Evolutionary conservation across 2,797 vertebrate genomes (phyloP).

Genomic region (Salmo trutta): DNA sequence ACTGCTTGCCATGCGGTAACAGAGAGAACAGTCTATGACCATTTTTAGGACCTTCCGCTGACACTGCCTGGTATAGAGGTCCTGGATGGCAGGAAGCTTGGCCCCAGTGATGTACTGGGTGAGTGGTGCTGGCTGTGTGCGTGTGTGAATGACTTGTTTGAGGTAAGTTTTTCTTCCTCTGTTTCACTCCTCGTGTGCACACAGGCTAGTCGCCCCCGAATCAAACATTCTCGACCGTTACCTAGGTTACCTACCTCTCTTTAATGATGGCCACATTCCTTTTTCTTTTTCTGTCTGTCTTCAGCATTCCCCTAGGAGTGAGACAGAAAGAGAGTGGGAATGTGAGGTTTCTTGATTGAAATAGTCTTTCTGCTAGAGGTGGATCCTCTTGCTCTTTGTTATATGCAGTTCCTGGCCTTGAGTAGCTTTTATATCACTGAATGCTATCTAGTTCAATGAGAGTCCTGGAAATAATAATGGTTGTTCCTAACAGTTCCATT

Average conservation of each 20-base stretch:
- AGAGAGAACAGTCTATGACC: too few species aligned
- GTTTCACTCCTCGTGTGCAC: slow-evolving; percentile 28
- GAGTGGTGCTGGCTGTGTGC: neutral
- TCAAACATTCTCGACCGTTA: slow-evolving; percentile 38
- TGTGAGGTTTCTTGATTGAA: slow-evolving; percentile 23
- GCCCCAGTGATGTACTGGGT: too few species aligned
- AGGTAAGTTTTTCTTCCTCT: slow-evolving; percentile 17
- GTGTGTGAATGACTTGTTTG: slow-evolving; percentile 28
- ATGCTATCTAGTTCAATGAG: neutral
- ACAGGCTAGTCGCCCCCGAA: slow-evolving; percentile 25
- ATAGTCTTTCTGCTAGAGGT: slow-evolving; percentile 38
- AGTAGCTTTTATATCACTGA: neutral
- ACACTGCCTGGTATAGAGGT: too few species aligned
- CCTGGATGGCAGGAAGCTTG: too few species aligned
- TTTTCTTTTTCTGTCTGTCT: slow-evolving; percentile 18
- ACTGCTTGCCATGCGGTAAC: too few species aligned
- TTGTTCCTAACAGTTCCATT: neutral
- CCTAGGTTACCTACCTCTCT: slow-evolving; percentile 30
- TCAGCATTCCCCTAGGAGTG: slow-evolving; percentile 9
- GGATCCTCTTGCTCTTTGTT: slow-evolving; percentile 9
- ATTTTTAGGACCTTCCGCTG: too few species aligned
- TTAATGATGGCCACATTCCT: slow-evolving; percentile 4
- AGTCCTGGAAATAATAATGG: neutral
- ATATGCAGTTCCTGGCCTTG: slow-evolving; percentile 11
- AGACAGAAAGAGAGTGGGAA: neutral